Evolutionary conservation across 2,797 vertebrate genomes (phyloP), one percentile per base, ranked within the genome.

Genomic region (Melanotaenia parkinsoni): DNA sequence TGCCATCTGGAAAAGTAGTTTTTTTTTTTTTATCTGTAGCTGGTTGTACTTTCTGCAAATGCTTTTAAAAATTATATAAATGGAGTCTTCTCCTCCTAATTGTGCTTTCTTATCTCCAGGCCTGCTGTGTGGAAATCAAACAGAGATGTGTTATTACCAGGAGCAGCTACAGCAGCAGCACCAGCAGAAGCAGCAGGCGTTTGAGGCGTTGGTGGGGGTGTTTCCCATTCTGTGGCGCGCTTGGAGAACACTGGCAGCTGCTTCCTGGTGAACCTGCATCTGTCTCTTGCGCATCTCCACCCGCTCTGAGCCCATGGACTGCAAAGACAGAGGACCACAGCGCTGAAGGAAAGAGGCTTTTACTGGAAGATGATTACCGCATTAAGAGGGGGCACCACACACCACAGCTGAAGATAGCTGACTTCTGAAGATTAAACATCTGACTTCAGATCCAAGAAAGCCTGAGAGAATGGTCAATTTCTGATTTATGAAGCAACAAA

Each of bases 81-180:
- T 24, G 26, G 37, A 5, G 14, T 33, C 13, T 20, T 10, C 35
- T 13, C 26, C 16, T 32, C 11, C 10, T 3, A 16, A 20, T 26
- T 58, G 22, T 47, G 16, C 66, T 20, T 4, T 62, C 37, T 63
- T 33, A 50, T 61, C 38, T 54, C 26, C 38, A 20, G n/a, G 58
- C 70, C 61, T 51, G 76, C 63, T 83, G 80, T 45, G 80, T 80
- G 75, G 50, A 77, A 59, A 45, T 70, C 43, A 16, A 56, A 51
- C 32, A 50, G 69, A 20, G 59, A 10, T 22, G 72, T 77, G 80
- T 86, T 92, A 95, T 92, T 96, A 99, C 98, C 98, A 99, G 32
- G 97, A 98, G 81, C 97, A 99, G 94, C 97, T 99, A 82, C 98
- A 99, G 87, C 98, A 99, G 86, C 98, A 99, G 94, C 98, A 99